Base-by-base conservation (phyloP, 2,888 invertebrate genomes). In the Heterodera filipjevi region DNA sequence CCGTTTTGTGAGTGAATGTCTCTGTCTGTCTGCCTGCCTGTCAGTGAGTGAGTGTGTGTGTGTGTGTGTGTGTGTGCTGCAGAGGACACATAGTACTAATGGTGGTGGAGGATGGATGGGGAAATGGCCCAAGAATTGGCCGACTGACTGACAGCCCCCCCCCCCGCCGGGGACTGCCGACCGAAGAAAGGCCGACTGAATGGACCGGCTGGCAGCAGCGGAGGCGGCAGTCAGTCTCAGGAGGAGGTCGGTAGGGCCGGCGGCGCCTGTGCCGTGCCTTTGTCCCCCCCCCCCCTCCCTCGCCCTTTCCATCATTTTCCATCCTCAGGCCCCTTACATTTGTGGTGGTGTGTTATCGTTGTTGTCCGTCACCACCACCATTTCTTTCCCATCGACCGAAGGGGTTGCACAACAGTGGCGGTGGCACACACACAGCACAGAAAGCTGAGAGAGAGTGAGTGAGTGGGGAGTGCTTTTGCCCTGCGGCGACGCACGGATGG, bases 371-470 rank as follows among this genome's bases (percentile, higher is more conserved):
- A 16, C 59, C 59, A 27, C 59, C 59, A n/a, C 8, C 59, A n/a
- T 5, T 3, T 8, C 59, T 59, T 59, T 59, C 59, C 59, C 59
- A 59, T 59, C 59, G 49, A 49, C 49, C 59, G 59, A 59, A 59
- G 59, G 22, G 59, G 59, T 59, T 59, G 59, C 59, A 59, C 59
- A 59, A 59, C 22, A 27, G 59, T 22, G 73, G 53, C 27, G 59
- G 14, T 46, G 46, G 64, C 73, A 73, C 73, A 73, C 72, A 35
- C 71, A 71, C 30, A 14, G 33, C 39, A 72, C n/a, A 71, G 53
- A 71, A 33, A 72, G 39, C 30, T 72, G 19, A 53, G 53, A 32
- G 46, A 22, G 53, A 53, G 72, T 44, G 39, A 71, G 53, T 53
- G 53, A 12, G 10, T 59, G 32, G 72, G 19, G 39, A 71, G 53